phyloP scores from a whole-genome alignment of 2,888 invertebrate genomes.

The Pediacus dermestoides region DNA sequence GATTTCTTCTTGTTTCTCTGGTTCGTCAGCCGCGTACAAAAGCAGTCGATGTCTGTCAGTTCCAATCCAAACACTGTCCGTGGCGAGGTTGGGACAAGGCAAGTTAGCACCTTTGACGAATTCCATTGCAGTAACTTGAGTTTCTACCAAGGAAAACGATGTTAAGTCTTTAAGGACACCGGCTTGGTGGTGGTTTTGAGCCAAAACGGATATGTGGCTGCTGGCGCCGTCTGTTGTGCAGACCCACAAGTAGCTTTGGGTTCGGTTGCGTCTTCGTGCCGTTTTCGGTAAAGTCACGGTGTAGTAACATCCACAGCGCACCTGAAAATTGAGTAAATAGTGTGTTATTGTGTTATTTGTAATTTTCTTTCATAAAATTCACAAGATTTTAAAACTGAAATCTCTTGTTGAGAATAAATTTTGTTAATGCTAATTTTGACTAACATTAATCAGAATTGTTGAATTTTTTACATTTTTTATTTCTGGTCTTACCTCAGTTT shows the following conservation, averaged over 20 bases:
- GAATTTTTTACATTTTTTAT: not conserved
- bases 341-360: too few relatives aligned
- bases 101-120: conserved; percentile 66
- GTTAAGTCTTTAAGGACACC: conserved; percentile 71
- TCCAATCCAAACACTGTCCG: conserved; percentile 89
- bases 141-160: conserved; percentile 75
- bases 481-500: conserved; percentile 67
- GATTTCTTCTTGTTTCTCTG: conserved; percentile 77
- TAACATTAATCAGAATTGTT: not conserved
- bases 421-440: not conserved
- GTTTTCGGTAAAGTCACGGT: conserved; percentile 62
- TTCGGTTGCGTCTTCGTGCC: conserved; percentile 59
- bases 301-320: conserved; percentile 88
- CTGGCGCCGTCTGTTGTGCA: conserved; percentile 77
- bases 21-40: conserved; percentile 79
- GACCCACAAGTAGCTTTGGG: conserved; percentile 85
- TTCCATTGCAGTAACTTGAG: conserved; percentile 77
- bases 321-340: conserved; percentile 53
- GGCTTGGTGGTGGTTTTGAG: conserved; percentile 68
- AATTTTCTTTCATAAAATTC: too few relatives aligned
- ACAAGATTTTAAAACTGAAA: too few relatives aligned
- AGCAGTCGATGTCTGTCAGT: conserved; percentile 79
- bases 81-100: conserved; percentile 46
- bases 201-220: conserved; percentile 75
- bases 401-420: too few relatives aligned